These are phyloP conservation scores for Apodemia duryi DNA, from an alignment of 2,888 invertebrate genomes.

Conservation along the genomic window DNA sequence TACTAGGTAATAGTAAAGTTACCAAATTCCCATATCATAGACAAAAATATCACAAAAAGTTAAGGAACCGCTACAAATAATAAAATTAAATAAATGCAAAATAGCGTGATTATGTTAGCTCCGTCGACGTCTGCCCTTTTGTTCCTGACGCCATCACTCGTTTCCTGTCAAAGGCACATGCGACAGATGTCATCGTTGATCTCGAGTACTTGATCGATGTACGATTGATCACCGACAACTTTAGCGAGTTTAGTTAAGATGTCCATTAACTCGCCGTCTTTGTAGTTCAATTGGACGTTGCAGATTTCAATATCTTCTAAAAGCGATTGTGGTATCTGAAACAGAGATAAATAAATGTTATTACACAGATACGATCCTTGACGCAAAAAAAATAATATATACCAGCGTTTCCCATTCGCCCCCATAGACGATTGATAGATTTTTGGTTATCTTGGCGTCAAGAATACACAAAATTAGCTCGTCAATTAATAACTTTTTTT, in stretches of 20 bases:
- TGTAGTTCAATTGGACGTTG: conserved; percentile 86
- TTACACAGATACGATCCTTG: no score
- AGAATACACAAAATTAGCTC: no score
- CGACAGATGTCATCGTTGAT: conserved; percentile 90
- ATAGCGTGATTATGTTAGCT: conserved; percentile 11
- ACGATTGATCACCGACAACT: conserved; percentile 84
- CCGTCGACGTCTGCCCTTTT: conserved; percentile 27
- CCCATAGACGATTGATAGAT: no score
- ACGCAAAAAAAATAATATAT: no score
- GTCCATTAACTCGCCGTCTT: conserved; percentile 80
- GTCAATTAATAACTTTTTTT: no score
- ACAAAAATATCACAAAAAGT: conserved; percentile 23
- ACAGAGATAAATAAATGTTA: background rate
- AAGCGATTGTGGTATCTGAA: conserved; percentile 81
- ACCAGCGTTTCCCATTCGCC: no score
- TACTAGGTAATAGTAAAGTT: conserved; percentile 6
- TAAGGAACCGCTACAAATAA: conserved; percentile 38
- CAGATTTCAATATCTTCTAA: conserved; percentile 82
- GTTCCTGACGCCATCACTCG: conserved; percentile 18
- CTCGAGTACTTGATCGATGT: conserved; percentile 86
- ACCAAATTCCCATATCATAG: conserved; percentile 5
- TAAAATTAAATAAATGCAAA: conserved; percentile 23
- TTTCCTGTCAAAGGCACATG: conserved; percentile 80
- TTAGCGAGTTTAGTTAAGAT: conserved; percentile 83
- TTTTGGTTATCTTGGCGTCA: no score